Percentiles rank a stretch among this genome's conserved stretches.
Evolutionary conservation across 2,113 vertebrate genomes (phyloP).

Genomic region (Microcebus griseorufus): DNA sequence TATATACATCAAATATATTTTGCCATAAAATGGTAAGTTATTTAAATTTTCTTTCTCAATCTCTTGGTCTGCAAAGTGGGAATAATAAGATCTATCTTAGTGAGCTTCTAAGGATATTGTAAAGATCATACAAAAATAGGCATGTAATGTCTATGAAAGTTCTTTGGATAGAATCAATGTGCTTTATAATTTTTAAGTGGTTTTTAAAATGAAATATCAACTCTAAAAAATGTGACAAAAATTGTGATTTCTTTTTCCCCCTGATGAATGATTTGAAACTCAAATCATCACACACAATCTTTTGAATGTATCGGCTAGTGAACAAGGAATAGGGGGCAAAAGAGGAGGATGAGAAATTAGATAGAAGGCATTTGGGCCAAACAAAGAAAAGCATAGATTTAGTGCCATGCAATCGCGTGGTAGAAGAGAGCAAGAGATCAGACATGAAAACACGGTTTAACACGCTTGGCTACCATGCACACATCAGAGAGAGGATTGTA

Average conservation of each 20-base stretch:
- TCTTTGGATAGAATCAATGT: neutral
- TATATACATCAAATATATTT: neutral
- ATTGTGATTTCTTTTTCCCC: neutral
- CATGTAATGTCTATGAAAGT: neutral
- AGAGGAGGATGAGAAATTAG: neutral
- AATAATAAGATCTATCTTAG: neutral
- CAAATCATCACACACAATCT: neutral
- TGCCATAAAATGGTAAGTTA: neutral
- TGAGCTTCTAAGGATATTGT: neutral
- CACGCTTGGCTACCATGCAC: neutral
- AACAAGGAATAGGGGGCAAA: neutral
- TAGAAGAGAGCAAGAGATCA: neutral
- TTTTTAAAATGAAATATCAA: constrained; percentile 43
- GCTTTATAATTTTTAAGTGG: constrained; percentile 6
- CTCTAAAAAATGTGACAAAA: neutral
- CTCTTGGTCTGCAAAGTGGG: constrained; percentile 47
- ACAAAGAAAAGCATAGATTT: neutral
- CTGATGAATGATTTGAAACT: constrained; percentile 35
- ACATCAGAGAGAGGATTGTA: neutral
- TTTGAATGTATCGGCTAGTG: neutral
- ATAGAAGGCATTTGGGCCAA: neutral
- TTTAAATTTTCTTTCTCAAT: constrained; percentile 26
- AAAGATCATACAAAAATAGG: neutral
- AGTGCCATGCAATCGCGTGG: neutral
- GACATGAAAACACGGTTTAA: neutral